Base-by-base conservation (phyloP, 2,113 vertebrate species). In the Tetrao urogallus region DNA sequence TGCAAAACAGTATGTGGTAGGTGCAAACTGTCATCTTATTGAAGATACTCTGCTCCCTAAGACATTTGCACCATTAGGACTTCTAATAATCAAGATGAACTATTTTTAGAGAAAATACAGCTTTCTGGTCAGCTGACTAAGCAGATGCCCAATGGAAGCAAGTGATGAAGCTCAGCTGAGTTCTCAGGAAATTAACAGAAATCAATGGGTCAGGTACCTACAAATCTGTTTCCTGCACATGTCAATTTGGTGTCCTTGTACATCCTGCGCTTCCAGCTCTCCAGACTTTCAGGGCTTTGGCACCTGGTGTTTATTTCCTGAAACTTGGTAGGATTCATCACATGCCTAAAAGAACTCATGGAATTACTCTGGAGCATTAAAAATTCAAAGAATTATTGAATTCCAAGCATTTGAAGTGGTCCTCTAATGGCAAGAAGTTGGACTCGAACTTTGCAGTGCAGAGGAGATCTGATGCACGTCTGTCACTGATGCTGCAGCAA, bases 71-170 rank as follows among this genome's bases (percentile, higher is more conserved):
- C 66, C 67, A 42, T 85, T 95, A 89, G 48, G 45, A 52, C 67
- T 70, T 88, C 15, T 76, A 61, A 77, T 95, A 92, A 94, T 94
- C 73, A 92, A 91, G 82, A 95, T 1, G 2, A 94, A 91, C 85
- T 95, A 1, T 82, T 66, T 88, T 88, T 94, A 92, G 78, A n/a
- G 61, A 70, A 82, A 76, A 82, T 56, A 38, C 75, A 89, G 60
- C 60, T 50, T 95, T 95, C 85, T 92, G 71, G 93, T 64, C 82
- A 91, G 70, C 82, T 94, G 85, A 94, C 88, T 95, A 80, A 95
- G 88, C 90, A 96, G 90, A 74, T 96, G 90, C 67, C 60, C 85
- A 73, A 72, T 92, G 75, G 82, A 94, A 88, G 85, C 56, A 86
- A 94, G 87, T 65, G 78, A 91, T 79, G 78, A 91, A 79, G 82